Conservation (phyloP, 2,797 vertebrate genomes). For the Pseudochirops corinnae region DNA sequence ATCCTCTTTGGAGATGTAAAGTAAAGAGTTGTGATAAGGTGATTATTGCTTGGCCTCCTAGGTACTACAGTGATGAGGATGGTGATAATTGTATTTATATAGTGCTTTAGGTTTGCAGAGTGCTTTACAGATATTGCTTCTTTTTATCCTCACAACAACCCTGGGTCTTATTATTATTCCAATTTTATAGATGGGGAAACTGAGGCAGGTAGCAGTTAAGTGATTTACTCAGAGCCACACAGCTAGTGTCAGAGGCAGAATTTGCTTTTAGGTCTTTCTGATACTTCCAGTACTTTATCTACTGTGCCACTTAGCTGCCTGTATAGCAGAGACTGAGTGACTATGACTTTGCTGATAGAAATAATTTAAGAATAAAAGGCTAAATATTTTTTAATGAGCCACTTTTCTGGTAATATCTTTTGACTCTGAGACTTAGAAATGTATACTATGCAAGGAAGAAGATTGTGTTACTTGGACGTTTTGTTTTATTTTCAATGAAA, state of each 20-base stretch:
- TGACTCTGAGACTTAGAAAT: neutral
- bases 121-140: neutral
- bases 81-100: too few relatives aligned
- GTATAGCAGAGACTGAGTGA: neutral
- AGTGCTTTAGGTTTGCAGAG: neutral
- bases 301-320: neutral
- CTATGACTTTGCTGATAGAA: neutral
- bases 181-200: neutral
- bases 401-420: neutral
- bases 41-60: neutral
- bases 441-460: neutral
- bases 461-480: neutral
- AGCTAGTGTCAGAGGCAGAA: neutral
- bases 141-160: neutral
- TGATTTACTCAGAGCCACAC: neutral
- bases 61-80: too few relatives aligned
- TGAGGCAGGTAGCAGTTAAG: neutral
- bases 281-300: neutral
- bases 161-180: neutral
- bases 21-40: too few relatives aligned
- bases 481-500: neutral
- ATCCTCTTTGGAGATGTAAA: neutral
- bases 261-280: neutral
- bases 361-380: neutral
- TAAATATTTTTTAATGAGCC: neutral